Percentiles rank a stretch among this genome's conserved stretches.
Conservation (phyloP, 1,140 invertebrate species). For the Leptinotarsa lineolata region DNA sequence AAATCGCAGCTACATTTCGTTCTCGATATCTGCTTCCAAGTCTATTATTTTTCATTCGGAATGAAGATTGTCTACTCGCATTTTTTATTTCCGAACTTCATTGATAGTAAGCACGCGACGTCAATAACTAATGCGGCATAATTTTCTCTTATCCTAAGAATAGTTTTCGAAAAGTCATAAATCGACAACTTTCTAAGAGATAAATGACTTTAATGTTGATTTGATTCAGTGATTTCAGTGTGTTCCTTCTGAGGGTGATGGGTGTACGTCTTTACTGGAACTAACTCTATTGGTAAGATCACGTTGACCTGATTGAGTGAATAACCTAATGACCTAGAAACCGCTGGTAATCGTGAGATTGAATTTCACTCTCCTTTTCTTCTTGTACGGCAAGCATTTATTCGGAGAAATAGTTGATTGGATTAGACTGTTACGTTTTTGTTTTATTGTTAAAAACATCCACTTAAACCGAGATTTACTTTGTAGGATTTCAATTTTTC, state of each 20-base stretch:
- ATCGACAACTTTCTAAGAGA: not conserved
- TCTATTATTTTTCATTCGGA: too few species aligned
- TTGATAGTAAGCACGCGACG: too few species aligned
- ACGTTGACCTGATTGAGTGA: not conserved
- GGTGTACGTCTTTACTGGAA: too few species aligned
- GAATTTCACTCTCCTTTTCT: not conserved
- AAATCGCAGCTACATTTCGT: too few species aligned
- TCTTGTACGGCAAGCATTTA: not conserved
- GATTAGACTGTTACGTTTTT: not conserved
- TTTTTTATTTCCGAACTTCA: too few species aligned
- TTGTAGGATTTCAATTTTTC: too few species aligned
- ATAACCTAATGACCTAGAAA: not conserved
- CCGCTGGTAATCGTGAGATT: not conserved
- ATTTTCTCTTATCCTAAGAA: not conserved
- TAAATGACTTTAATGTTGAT: not conserved
- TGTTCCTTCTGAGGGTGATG: not conserved
- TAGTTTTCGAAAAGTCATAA: not conserved
- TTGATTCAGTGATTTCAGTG: not conserved
- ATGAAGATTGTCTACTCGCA: too few species aligned
- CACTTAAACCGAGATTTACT: too few species aligned
- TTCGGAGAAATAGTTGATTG: not conserved
- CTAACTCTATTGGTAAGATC: not conserved
- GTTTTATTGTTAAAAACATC: not conserved
- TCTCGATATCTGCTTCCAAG: too few species aligned
- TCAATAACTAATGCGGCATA: not conserved